Base-by-base conservation (phyloP, 2,797 vertebrate genomes). In the Tinamus major region DNA sequence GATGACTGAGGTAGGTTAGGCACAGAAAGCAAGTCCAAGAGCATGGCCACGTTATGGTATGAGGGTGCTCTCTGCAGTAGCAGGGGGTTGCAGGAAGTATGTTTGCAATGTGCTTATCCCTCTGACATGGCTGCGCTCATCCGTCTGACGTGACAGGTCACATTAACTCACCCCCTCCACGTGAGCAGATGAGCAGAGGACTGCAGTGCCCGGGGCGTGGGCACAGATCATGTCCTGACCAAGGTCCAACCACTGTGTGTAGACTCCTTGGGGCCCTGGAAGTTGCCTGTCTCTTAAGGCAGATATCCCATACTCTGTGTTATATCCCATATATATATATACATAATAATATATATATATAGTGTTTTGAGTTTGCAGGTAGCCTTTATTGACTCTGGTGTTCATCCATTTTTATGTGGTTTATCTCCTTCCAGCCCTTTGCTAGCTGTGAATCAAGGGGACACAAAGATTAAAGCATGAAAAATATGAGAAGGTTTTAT, bases 161-260 rank as follows among this genome's bases (percentile, higher is more conserved):
- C 1, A 8, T 19, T 4, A 21, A 26, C 33, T n/a, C 69, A 64
- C 4, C 1, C 15, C 3, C 33, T 55, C 26, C 3, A 2, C 26
- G 42, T 26, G 77, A 77, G 76, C 23, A 6, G 0, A 2, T 17
- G 0, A 44, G 46, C 27, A 17, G 27, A n/a, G 71, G 21, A 55
- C 3, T 3, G 31, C 79, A 46, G 51, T 16, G 33, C 51, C 58
- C 17, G 51, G 39, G n/a, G 26, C 18, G 2, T 39, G n/a, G 41
- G 6, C 56, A 56, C 13, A 10, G 74, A 23, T 29, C 2, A 0
- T 48, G 51, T 63, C 35, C 77, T 78, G 24, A 20, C 44, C 49
- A 0, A 82, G n/a, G 23, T 31, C 89, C 46, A 37, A 6, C 5
- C 67, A 21, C 12, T 31, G 23, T 1, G 3, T 10, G 24, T 3